Evolutionary conservation across 1,140 invertebrate species (phyloP).

Genomic region (Sycophila sp.): DNA sequence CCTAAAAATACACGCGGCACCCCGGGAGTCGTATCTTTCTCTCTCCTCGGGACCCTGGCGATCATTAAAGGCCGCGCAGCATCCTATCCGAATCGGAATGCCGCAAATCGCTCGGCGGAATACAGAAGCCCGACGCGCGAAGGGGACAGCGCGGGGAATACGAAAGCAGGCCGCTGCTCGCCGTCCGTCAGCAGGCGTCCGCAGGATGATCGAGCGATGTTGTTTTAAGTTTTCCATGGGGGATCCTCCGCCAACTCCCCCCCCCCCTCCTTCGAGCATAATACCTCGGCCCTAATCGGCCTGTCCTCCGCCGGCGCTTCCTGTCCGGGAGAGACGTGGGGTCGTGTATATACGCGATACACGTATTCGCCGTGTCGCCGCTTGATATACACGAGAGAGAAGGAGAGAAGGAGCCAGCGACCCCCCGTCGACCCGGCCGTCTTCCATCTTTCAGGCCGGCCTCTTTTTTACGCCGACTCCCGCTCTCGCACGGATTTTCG

Average conservation of each 20-base stretch:
- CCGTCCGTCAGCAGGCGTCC: constrained; percentile 57
- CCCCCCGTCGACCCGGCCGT: neutral
- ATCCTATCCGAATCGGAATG: constrained; percentile 4
- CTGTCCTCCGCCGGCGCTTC: constrained; percentile 51
- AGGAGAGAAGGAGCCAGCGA: too few species aligned
- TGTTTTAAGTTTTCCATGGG: constrained; percentile 67
- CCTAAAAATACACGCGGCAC: neutral
- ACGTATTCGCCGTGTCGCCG: neutral
- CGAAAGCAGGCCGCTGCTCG: constrained; percentile 55
- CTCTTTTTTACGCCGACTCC: constrained; percentile 38
- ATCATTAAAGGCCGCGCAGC: neutral
- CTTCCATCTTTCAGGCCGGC: neutral
- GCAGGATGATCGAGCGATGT: constrained; percentile 64
- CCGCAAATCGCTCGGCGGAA: constrained; percentile 16
- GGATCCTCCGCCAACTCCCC: constrained; percentile 39
- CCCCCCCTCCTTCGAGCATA: constrained; percentile 2
- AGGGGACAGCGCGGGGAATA: constrained; percentile 45
- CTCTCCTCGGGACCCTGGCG: constrained; percentile 15
- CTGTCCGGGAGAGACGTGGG: neutral
- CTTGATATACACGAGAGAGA: constrained; percentile 14
- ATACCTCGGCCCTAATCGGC: constrained; percentile 60
- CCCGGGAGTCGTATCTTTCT: neutral
- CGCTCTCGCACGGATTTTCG: constrained; percentile 28
- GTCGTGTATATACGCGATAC: neutral
- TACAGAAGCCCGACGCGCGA: neutral